Evolutionary conservation across 2,113 vertebrate genomes (phyloP).

Genomic region (Elephas maximus): DNA sequence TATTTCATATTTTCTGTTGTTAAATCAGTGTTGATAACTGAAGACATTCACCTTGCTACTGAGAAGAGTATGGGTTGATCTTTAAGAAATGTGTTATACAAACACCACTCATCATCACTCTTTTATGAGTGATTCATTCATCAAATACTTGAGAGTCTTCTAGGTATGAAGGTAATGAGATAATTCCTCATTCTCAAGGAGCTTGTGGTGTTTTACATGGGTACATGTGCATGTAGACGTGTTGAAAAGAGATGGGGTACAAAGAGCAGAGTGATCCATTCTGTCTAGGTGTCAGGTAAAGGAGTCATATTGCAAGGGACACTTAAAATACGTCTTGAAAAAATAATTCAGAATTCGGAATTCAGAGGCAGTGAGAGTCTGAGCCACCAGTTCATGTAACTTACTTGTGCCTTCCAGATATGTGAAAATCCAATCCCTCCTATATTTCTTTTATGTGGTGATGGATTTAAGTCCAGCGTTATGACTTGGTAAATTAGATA

Average conservation of each 20-base stretch:
- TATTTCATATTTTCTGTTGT: slow-evolving; percentile 20
- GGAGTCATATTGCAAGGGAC: not conserved
- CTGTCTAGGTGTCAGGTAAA: not conserved
- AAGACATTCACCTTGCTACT: not conserved
- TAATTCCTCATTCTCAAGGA: not conserved
- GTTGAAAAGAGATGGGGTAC: not conserved
- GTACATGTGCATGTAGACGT: not conserved
- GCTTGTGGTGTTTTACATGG: not conserved
- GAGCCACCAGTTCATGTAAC: not conserved
- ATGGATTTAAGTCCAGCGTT: not conserved
- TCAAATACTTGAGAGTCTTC: slow-evolving; percentile 14
- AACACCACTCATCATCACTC: not conserved
- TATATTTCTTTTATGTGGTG: not conserved
- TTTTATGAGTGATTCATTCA: slow-evolving; percentile 19
- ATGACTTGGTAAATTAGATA: not conserved
- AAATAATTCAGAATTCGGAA: not conserved
- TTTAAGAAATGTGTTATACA: slow-evolving; percentile 40
- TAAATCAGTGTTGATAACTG: not conserved
- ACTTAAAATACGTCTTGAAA: not conserved
- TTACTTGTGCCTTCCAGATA: not conserved
- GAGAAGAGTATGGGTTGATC: not conserved
- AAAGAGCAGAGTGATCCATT: not conserved
- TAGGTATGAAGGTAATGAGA: not conserved
- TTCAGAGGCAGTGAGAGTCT: not conserved
- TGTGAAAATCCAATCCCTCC: not conserved